Conservation (phyloP, 2,888 invertebrate genomes). For the Eurytoma adleriae region DNA sequence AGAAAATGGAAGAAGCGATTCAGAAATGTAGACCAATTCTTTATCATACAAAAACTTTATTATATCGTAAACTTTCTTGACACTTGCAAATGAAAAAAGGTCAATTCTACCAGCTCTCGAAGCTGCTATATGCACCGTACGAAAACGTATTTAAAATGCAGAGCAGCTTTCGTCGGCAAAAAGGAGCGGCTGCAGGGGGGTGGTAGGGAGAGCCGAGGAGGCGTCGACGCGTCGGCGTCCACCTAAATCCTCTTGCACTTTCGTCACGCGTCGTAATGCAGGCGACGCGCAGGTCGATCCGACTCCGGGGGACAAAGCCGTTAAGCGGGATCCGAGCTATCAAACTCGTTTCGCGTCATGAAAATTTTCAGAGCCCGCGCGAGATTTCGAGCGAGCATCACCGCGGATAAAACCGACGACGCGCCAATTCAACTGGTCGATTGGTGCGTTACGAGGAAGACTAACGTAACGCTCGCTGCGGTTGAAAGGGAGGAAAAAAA, state of each 20-base stretch:
- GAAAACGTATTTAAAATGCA: neutral
- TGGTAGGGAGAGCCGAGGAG: neutral
- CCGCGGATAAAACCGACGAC: too few species aligned
- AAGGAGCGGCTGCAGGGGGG: neutral
- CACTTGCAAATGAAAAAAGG: neutral
- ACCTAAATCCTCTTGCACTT: constrained; percentile 40
- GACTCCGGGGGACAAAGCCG: neutral
- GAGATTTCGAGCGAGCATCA: too few species aligned
- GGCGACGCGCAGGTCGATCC: neutral
- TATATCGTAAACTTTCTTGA: too few species aligned
- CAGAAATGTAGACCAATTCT: too few species aligned
- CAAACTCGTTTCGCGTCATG: constrained; percentile 31
- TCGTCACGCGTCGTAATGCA: constrained; percentile 45
- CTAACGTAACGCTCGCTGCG: too few species aligned
- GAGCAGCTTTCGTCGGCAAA: neutral
- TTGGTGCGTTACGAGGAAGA: too few species aligned
- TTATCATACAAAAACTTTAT: too few species aligned
- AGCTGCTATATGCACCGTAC: neutral
- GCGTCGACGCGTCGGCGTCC: constrained; percentile 12
- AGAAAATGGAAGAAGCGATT: too few species aligned
- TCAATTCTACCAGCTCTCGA: too few species aligned
- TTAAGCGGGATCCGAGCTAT: constrained; percentile 31
- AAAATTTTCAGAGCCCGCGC: neutral
- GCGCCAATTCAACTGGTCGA: too few species aligned
- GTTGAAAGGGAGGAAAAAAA: too few species aligned